Base-by-base conservation (phyloP, 2,113 vertebrate species). In the Sander lucioperca region DNA sequence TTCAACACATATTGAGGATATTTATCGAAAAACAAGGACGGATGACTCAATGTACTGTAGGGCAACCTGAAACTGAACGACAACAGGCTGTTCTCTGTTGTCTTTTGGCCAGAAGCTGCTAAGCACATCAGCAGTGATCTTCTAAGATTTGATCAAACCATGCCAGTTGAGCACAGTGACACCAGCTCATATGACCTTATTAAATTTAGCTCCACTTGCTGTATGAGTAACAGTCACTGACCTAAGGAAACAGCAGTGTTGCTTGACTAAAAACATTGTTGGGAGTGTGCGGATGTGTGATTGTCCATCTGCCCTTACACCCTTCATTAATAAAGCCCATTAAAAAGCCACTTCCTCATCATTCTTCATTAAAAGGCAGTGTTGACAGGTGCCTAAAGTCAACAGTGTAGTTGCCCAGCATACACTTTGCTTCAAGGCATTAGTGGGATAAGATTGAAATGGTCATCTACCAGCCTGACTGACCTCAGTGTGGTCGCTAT, bases 81-180 rank as follows among this genome's bases (percentile, higher is more conserved):
- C 23, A 62, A 68, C 13, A 59, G 6, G 19, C 30, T 30, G 43
- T 65, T 63, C 7, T 73, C 30, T 50, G 18, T 59, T 72, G 51
- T 63, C 64, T 82, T 58, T 6, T 77, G 45, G 47, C 75, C 71
- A 70, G 58, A 58, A 74, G 69, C 71, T 69, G 47, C n/a, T 61
- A 61, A 53, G 36, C 54, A 33, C 47, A 8, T 51, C 65, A n/a
- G 9, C 72, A 70, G 51, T 85, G 75, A 67, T 84, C 43, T 30
- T 69, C 72, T 27, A 9, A 80, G 70, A 92, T 93, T 85, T 85
- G 83, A 93, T 90, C 82, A 90, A 79, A 88, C 43, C 10, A 63
- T 19, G 33, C 47, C 71, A 88, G 70, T 69, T 85, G 83, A 88
- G 73, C 80, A 80, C 85, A 82, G 74, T 63, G 50, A 82, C 72